A percentile compares a stretch with the other conserved stretches of the same genome.
phyloP scores from a whole-genome alignment of 2,113 vertebrate species.

The Crotalus horridus region DNA sequence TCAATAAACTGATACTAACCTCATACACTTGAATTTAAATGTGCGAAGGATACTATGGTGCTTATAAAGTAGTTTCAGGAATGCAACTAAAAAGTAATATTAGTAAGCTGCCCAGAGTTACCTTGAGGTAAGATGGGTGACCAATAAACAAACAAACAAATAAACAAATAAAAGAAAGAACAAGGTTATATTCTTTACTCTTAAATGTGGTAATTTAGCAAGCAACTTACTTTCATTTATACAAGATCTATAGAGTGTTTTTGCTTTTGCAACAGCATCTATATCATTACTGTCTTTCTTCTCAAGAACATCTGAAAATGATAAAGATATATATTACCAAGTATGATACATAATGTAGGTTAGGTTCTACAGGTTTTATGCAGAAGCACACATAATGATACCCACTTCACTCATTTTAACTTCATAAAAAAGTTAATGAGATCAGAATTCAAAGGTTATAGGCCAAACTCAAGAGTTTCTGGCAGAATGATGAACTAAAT shows the following conservation, averaged over 20 bases:
- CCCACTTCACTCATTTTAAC: neutral
- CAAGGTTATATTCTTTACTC: accelerated
- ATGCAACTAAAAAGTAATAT: neutral
- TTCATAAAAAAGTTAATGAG: neutral
- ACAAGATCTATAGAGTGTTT: slow-evolving; percentile 89
- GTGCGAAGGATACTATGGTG: neutral
- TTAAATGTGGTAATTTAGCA: accelerated
- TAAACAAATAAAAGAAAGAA: neutral
- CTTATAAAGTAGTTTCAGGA: neutral
- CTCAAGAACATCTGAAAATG: slow-evolving; percentile 83
- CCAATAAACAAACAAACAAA: neutral
- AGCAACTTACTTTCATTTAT: slow-evolving; percentile 87
- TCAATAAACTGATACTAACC: neutral
- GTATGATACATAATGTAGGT: neutral
- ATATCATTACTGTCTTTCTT: slow-evolving; percentile 68
- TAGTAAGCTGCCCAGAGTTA: neutral
- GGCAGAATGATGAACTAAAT: neutral
- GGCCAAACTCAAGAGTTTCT: neutral
- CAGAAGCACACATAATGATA: neutral
- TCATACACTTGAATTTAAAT: neutral
- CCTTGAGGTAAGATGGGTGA: neutral
- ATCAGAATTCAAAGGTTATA: neutral
- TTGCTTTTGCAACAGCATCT: slow-evolving; percentile 85
- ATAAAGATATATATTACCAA: neutral
- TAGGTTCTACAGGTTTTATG: neutral